Conservation (phyloP, 2,888 invertebrate species). For the Alitta virens region DNA sequence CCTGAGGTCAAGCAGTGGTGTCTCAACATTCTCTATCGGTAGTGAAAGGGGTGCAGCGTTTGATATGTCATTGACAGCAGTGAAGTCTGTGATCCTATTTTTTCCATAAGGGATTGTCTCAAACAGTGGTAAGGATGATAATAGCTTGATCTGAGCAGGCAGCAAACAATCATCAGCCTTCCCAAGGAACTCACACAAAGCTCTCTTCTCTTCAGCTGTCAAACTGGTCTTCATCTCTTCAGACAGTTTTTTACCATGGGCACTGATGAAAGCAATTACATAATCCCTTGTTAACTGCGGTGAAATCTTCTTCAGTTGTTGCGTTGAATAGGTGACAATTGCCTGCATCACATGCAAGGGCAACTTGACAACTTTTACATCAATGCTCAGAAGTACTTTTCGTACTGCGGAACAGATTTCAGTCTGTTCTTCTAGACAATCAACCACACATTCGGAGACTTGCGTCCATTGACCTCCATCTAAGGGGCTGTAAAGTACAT, state of each 20-base stretch:
- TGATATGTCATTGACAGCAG: conserved; percentile 14
- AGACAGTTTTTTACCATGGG: too few species aligned
- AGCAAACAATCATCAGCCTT: too few species aligned
- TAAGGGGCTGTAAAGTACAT: conserved; percentile 20
- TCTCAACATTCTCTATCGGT: conserved; percentile 4
- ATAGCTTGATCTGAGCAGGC: conserved; percentile 1
- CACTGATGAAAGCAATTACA: too few species aligned
- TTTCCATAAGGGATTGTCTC: neutral
- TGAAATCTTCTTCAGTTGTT: conserved; percentile 10
- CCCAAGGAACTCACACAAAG: too few species aligned
- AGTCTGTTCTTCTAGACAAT: too few species aligned
- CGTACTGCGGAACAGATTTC: conserved; percentile 1
- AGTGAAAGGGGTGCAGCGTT: conserved; percentile 15
- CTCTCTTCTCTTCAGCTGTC: too few species aligned
- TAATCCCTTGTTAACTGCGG: conserved; percentile 13
- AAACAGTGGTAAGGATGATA: conserved; percentile 24
- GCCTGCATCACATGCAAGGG: conserved; percentile 27
- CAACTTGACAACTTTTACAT: conserved; percentile 16
- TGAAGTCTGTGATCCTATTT: conserved; percentile 4
- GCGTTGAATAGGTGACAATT: conserved; percentile 18
- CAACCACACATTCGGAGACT: too few species aligned
- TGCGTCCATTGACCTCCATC: conserved; percentile 27
- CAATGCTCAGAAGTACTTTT: conserved; percentile 13
- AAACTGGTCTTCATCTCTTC: too few species aligned
- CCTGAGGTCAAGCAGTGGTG: conserved; percentile 14